Percentiles rank a stretch among this genome's conserved stretches.
Conservation (phyloP, 2,888 invertebrate species). For the Lymantria dispar region DNA sequence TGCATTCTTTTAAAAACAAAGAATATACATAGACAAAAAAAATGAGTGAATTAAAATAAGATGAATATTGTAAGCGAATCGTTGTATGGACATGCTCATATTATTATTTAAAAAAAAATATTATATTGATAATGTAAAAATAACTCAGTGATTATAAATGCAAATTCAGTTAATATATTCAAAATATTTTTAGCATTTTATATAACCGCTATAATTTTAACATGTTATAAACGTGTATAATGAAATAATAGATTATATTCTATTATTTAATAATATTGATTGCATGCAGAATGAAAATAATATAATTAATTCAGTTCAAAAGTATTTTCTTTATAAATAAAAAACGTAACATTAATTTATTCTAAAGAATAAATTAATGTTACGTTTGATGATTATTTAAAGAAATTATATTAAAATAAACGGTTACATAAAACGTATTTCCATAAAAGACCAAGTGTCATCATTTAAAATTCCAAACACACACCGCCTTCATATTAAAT, state of each 20-base stretch:
- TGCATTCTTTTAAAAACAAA: slow-evolving; percentile 45
- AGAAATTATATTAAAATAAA: slow-evolving; percentile 2
- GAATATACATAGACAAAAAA: slow-evolving; percentile 43
- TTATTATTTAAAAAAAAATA: slow-evolving; percentile 36
- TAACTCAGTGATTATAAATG: slow-evolving; percentile 66
- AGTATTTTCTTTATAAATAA: background rate
- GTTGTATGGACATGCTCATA: slow-evolving; percentile 60
- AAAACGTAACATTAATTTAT: background rate
- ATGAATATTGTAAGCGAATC: slow-evolving; percentile 62
- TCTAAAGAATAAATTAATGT: background rate
- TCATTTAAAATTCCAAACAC: slow-evolving; percentile 27
- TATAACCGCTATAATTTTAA: slow-evolving; percentile 16
- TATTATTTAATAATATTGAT: too few relatives aligned
- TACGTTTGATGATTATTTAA: background rate
- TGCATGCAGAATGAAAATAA: too few relatives aligned
- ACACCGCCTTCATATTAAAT: slow-evolving; percentile 35
- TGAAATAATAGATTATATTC: too few relatives aligned
- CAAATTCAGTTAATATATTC: slow-evolving; percentile 45
- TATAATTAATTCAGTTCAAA: too few relatives aligned
- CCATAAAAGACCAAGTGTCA: slow-evolving; percentile 29
- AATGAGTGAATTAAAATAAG: slow-evolving; percentile 68
- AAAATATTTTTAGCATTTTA: slow-evolving; percentile 17
- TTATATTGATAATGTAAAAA: slow-evolving; percentile 20
- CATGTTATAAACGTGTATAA: background rate
- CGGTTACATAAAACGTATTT: slow-evolving; percentile 30